phyloP scores from a whole-genome alignment of 1,140 invertebrate species.

The Sipha flava region DNA sequence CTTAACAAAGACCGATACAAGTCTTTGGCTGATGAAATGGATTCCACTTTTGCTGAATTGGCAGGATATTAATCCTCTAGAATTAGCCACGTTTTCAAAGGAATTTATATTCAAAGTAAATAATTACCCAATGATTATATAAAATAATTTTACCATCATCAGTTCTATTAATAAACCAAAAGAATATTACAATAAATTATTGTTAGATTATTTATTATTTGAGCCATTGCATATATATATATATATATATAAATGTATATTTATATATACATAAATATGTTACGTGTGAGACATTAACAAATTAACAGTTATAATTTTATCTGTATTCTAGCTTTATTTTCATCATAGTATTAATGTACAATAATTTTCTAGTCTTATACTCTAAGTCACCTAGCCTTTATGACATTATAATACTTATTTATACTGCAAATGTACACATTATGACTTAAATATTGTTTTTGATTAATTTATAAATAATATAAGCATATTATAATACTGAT shows the following conservation, averaged over 20 bases:
- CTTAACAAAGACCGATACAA: slow-evolving; percentile 94
- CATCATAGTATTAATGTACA: slow-evolving; percentile 16
- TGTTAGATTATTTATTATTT: slow-evolving; percentile 30
- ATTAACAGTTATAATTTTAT: background rate
- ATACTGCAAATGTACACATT: background rate
- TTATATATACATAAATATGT: background rate
- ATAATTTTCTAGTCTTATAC: slow-evolving; percentile 13
- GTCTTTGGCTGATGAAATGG: slow-evolving; percentile 94
- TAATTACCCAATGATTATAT: slow-evolving; percentile 17
- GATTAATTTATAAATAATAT: slow-evolving; percentile 14
- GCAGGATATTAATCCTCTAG: slow-evolving; percentile 62
- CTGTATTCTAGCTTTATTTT: slow-evolving; percentile 12
- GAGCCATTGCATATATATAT: background rate
- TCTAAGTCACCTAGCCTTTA: background rate
- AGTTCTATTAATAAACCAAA: slow-evolving; percentile 20
- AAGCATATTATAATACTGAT: background rate
- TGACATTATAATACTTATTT: background rate
- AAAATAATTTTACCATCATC: slow-evolving; percentile 26
- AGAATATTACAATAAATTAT: slow-evolving; percentile 12
- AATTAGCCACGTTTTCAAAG: background rate
- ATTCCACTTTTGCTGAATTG: slow-evolving; percentile 87
- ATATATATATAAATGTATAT: background rate
- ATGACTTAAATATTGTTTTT: background rate
- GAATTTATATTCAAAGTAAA: background rate
- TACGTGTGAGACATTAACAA: slow-evolving; percentile 16